Evolutionary conservation across 92 coral and sea anemone genomes (phyloP).

Genomic region (Pocillopora grandis): DNA sequence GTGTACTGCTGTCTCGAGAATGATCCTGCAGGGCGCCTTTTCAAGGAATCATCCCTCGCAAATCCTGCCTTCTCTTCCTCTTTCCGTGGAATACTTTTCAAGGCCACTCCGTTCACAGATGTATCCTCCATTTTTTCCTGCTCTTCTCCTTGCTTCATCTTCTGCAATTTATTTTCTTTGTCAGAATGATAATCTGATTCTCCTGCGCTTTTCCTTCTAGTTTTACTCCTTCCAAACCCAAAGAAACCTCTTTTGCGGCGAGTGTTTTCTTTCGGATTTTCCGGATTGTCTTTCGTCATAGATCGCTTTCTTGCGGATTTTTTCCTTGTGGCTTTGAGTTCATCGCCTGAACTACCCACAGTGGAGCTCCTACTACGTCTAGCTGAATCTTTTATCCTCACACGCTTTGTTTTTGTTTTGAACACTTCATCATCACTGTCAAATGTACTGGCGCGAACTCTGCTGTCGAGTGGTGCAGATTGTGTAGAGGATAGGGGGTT

Average conservation of each 20-base stretch:
- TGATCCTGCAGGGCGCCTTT: conserved; percentile 22
- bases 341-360: conserved; percentile 20
- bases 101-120: not conserved
- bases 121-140: not conserved
- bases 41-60: conserved; percentile 10
- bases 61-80: conserved; percentile 1
- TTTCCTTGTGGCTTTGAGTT: conserved; percentile 12
- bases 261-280: not conserved
- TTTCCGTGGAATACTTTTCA: not conserved
- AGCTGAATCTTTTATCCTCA: not conserved
- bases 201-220: conserved; percentile 1
- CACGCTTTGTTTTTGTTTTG: conserved; percentile 5
- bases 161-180: conserved; percentile 18
- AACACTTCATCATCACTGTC: conserved; percentile 39
- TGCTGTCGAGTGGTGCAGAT: conserved; percentile 20
- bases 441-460: not conserved
- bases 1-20: conserved; percentile 44
- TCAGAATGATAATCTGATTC: conserved; percentile 33
- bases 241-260: conserved; percentile 30
- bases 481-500: conserved; percentile 19
- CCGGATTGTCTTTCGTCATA: conserved; percentile 7
- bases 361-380: conserved; percentile 16
- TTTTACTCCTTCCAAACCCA: conserved; percentile 30
- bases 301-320: conserved; percentile 11
- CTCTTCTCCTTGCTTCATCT: not conserved